phyloP scores from a whole-genome alignment of 1,140 invertebrate species.

The Panonychus citri region DNA sequence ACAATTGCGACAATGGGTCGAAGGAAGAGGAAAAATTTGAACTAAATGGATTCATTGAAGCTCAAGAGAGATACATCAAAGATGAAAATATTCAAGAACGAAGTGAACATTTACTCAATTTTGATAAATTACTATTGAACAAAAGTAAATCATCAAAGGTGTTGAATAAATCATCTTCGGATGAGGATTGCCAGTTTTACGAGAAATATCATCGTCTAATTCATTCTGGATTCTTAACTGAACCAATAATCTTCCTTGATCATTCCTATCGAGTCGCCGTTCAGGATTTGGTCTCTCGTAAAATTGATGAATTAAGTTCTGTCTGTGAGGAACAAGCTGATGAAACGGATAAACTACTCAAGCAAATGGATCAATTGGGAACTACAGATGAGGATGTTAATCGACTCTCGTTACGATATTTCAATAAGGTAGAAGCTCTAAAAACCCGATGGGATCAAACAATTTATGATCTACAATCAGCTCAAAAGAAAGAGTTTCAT shows the following conservation, averaged over 20 bases:
- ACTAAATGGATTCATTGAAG: conserved; percentile 25
- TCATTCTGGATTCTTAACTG: conserved; percentile 45
- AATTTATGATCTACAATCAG: conserved; percentile 41
- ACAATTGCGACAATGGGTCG: conserved; percentile 21
- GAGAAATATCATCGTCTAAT: conserved; percentile 55
- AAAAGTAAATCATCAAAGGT: conserved; percentile 35
- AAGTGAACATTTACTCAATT: conserved; percentile 37
- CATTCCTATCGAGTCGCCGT: conserved; percentile 48
- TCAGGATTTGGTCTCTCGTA: conserved; percentile 35
- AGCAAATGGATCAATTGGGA: conserved; percentile 30
- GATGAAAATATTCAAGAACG: conserved; percentile 21
- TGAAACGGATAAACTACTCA: conserved; percentile 49
- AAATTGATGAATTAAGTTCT: conserved; percentile 37
- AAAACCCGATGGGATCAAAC: conserved; percentile 49
- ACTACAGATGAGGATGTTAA: conserved; percentile 53
- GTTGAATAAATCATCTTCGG: conserved; percentile 13
- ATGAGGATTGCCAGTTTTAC: conserved; percentile 31
- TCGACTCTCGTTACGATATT: conserved; percentile 41
- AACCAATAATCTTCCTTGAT: conserved; percentile 50
- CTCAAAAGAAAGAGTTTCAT: conserved; percentile 44
- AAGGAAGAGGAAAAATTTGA: conserved; percentile 28
- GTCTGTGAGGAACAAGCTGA: conserved; percentile 37
- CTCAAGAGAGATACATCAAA: conserved; percentile 25
- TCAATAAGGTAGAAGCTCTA: conserved; percentile 49
- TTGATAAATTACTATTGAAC: conserved; percentile 40